Evolutionary conservation across 2,888 invertebrate genomes (phyloP), one percentile per base, ranked within the genome.

Genomic region (Drosophila falleni): DNA sequence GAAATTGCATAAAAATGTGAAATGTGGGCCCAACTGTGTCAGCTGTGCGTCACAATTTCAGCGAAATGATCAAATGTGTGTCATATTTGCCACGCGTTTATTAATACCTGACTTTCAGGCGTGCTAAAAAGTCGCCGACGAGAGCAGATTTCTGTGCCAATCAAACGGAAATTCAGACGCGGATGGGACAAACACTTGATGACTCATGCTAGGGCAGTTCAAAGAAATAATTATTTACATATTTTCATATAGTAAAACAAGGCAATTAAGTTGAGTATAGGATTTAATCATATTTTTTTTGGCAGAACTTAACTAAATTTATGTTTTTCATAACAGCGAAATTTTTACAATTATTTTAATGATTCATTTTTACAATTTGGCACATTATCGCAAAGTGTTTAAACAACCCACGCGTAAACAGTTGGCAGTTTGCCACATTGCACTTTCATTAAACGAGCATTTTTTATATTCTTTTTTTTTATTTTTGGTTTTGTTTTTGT

Each of bases 21-120:
- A n/a, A 56, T 66, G 63, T 29, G 61, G 77, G 53, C 13, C 51
- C 35, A 83, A 71, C 69, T 83, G 83, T 85, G 84, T 86, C 84
- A 84, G 76, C 78, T 76, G 76, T 83, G 84, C 80, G 81, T 78
- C 83, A 83, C 70, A 54, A 65, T 60, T 78, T 83, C 72, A 63
- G 54, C 64, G 60, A 80, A 81, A 65, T 70, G 81, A 67, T 15
- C 50, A 66, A 63, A 71, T 77, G 65, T 79, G 73, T 78, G 74
- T 71, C 78, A 77, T 64, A 64, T 64, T 64, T 49, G 72, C 60
- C 68, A 78, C 80, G 56, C 69, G 80, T 83, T 77, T 79, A 81
- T 85, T 77, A 81, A 86, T 86, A 83, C 73, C 78, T 75, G 80
- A 75, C 78, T 71, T 71, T 71, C 71, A 71, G 26, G 66, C 71